Evolutionary conservation across 2,113 vertebrate genomes (phyloP).

Genomic region (Ictidomys tridecemlineatus): DNA sequence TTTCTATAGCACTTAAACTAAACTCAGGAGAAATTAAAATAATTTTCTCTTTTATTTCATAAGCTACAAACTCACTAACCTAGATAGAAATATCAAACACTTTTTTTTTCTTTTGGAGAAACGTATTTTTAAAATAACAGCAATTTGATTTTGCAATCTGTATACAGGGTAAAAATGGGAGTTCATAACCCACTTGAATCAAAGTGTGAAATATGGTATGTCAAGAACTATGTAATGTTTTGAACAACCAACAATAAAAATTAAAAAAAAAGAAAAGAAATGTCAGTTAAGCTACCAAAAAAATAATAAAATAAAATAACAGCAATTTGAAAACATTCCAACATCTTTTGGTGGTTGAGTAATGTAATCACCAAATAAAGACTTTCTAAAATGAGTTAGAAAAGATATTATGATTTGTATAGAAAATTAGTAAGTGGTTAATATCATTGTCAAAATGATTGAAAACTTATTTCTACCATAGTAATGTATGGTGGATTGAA

Average conservation of each 20-base stretch:
- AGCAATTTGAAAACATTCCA: not conserved
- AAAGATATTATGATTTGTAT: not conserved
- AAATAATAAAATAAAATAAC: not conserved
- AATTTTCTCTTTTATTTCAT: not conserved
- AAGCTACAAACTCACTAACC: not conserved
- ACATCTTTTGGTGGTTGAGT: not conserved
- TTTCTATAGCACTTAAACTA: not conserved
- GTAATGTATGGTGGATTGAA: conserved; percentile 18
- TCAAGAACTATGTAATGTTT: too few species aligned
- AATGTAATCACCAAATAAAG: not conserved
- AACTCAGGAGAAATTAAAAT: not conserved
- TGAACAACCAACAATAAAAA: too few species aligned
- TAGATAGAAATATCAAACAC: not conserved
- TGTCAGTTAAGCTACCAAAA: too few species aligned
- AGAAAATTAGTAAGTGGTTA: not conserved
- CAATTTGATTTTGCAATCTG: not conserved
- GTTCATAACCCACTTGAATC: too few species aligned
- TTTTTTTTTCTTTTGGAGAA: not conserved
- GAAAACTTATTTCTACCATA: not conserved
- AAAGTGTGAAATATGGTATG: too few species aligned
- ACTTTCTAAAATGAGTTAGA: not conserved
- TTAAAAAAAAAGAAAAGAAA: too few species aligned
- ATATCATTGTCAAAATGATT: conserved; percentile 43
- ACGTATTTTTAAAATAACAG: not conserved
- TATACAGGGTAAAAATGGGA: too few species aligned